Conservation (phyloP, 2,113 vertebrate genomes). For the Pseudonaja textilis region DNA sequence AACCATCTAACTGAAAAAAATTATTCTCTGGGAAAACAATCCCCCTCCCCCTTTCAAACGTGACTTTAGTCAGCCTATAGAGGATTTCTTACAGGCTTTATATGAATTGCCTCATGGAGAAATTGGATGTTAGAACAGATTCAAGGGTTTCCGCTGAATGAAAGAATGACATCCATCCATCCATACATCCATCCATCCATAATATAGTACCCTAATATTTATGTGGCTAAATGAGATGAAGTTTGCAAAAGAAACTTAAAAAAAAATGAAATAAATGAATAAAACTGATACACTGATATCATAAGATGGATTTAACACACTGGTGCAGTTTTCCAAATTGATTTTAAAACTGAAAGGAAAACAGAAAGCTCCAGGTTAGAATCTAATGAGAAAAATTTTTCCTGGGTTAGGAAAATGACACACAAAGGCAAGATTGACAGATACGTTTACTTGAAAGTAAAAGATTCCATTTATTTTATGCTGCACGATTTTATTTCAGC, state of each 20-base stretch:
- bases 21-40: not conserved
- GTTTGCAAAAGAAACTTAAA: not conserved
- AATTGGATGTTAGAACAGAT: not conserved
- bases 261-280: not conserved
- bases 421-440: not conserved
- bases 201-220: not conserved
- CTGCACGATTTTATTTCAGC: not conserved
- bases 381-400: not conserved
- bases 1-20: not conserved
- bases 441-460: not conserved
- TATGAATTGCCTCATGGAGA: not conserved
- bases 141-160: not conserved
- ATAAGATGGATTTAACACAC: not conserved
- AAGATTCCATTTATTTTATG: not conserved
- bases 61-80: not conserved
- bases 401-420: not conserved
- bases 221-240: not conserved
- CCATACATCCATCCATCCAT: not conserved
- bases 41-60: not conserved
- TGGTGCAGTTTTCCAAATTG: not conserved
- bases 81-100: not conserved
- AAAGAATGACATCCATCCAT: not conserved
- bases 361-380: not conserved
- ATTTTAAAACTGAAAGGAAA: not conserved
- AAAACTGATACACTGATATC: not conserved